Percentiles rank a stretch among this genome's conserved stretches.
Conservation (phyloP, 2,113 vertebrate species). For the Genyomyrus donnyi region DNA sequence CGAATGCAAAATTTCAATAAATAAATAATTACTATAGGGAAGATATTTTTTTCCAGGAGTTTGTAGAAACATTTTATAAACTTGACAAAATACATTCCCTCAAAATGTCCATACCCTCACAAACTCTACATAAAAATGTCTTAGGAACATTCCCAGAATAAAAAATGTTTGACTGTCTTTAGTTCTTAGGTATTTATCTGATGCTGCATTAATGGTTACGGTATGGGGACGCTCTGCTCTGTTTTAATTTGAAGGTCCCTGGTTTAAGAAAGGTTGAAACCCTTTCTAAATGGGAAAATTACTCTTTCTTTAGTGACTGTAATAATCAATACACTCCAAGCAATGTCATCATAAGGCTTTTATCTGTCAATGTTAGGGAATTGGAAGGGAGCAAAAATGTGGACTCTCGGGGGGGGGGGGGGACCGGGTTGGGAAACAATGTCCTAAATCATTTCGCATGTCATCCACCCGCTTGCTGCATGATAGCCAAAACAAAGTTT, state of each 20-base stretch:
- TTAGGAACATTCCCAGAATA: neutral
- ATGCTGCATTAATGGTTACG: neutral
- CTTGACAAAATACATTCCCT: neutral
- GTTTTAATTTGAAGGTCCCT: neutral
- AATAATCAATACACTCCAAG: neutral
- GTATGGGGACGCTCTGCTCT: neutral
- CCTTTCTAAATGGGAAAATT: neutral
- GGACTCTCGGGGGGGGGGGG: neutral
- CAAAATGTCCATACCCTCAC: neutral
- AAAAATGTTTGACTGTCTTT: neutral
- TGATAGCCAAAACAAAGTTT: neutral
- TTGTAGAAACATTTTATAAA: neutral
- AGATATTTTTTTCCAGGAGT: neutral
- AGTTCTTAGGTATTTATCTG: neutral
- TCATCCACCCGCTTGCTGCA: neutral
- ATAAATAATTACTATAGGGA: neutral
- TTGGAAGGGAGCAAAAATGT: neutral
- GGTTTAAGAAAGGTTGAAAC: neutral
- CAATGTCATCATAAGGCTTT: neutral
- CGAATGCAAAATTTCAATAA: neutral
- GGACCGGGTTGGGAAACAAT: neutral
- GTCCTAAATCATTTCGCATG: neutral
- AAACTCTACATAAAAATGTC: neutral
- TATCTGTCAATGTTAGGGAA: neutral
- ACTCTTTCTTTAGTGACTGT: neutral